Conservation (phyloP, 2,113 vertebrate genomes). For the Alces alces region DNA sequence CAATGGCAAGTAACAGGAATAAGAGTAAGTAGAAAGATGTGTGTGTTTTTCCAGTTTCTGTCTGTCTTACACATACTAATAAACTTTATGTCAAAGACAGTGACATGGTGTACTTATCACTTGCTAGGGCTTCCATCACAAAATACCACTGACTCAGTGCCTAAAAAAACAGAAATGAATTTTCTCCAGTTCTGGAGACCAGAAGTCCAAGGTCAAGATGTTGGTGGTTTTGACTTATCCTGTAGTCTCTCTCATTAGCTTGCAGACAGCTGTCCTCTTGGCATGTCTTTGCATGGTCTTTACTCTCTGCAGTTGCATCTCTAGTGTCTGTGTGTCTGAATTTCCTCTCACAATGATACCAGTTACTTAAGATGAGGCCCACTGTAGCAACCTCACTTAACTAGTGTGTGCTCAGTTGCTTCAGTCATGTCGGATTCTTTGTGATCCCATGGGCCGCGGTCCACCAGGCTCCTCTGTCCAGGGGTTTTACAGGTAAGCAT, state of each 20-base stretch:
- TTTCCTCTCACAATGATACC: background rate
- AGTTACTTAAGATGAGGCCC: background rate
- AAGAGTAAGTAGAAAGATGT: background rate
- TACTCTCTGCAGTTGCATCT: background rate
- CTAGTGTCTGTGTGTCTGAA: background rate
- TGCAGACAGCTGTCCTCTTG: background rate
- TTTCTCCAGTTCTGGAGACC: background rate
- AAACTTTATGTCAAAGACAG: background rate
- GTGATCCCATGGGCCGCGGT: fast-evolving
- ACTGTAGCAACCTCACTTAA: background rate
- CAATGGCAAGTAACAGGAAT: background rate
- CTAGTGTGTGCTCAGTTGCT: background rate
- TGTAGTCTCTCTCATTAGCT: background rate
- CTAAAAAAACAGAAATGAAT: background rate
- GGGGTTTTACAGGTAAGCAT: background rate
- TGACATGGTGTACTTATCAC: background rate
- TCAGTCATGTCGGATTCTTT: background rate
- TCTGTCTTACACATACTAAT: background rate
- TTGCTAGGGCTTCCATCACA: background rate
- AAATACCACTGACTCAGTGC: background rate
- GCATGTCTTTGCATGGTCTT: background rate
- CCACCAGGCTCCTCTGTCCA: background rate
- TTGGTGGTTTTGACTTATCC: background rate
- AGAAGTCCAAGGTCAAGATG: background rate
- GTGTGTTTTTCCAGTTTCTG: background rate